Base-by-base conservation (phyloP, 2,113 vertebrate genomes). In the Gila orcuttii region DNA sequence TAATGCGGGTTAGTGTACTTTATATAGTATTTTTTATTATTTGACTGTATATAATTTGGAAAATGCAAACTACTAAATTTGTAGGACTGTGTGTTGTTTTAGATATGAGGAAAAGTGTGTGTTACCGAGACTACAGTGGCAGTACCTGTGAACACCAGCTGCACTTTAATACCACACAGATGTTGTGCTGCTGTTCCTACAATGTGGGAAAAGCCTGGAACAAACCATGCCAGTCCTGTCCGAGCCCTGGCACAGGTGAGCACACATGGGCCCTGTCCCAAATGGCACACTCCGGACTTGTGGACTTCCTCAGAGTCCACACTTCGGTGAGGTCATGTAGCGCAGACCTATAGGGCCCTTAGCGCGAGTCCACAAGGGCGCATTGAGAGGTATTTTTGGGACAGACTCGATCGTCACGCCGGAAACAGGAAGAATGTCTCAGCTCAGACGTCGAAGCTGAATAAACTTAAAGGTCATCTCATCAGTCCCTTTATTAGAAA, bases 71-170 rank as follows among this genome's bases (percentile, higher is more conserved):
- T 68, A 13, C 3, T 75, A n/a, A 66, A 66, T 12, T 28, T 64
- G n/a, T 59, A 19, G 69, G 47, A 33, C 71, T n/a, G n/a, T 76
- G 81, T 73, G 23, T 55, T 42, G 52, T 68, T 64, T 1, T 86
- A 97, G 96, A 97, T 88, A 96, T 96, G 95, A 95, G 96, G 79
- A 97, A 96, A 91, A 95, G 96, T 83, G 94, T 95, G 90, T 96
- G 96, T 90, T 96, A 96, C 88, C 93, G 95, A 89, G 95, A 93
- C 87, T 95, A 95, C 74, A 97, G 96, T 71, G 94, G 94, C 88
- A 96, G 96, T 21, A 90, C 89, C 2, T 97, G 96, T 93, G 96
- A 96, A 62, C 96, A 96, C 33, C 96, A 97, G 17, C 75, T 97
- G 36, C 93, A 94, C 17, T 96, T 96, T 86, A 97, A 95, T 47